Evolutionary conservation across 2,888 invertebrate species (phyloP), one percentile per base, ranked within the genome.

Genomic region (Chrysomela aeneicollis): DNA sequence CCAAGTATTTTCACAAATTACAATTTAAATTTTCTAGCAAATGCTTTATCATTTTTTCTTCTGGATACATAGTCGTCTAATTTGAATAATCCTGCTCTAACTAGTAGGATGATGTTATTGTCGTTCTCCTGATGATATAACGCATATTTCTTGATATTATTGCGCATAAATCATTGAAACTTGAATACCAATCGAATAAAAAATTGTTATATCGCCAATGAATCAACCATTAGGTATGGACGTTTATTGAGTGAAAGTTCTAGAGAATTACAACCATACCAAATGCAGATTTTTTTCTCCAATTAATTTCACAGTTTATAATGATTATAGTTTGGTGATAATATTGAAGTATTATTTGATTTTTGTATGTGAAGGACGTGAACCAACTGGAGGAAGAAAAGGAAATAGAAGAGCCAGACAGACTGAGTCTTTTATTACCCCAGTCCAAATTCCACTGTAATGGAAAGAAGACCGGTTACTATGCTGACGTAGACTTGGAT

Each of bases 331-430:
- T 26, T 26, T 26, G 4, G 4, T 42, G 5, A 55, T 53, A 17
- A 51, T n/a, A 22, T 21, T 26, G 26, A 26, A 26, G 6, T 26
- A 26, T 26, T 1, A 2, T 54, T 47, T 57, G n/a, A 15, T 68
- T 59, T 26, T 49, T 67, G 70, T n/a, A n/a, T n/a, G n/a, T n/a
- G n/a, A 61, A 64, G 10, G 64, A 51, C 6, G n/a, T 42, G n/a
- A 71, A 71, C 49, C 62, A 70, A 61, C 30, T 71, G 19, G 72
- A 71, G 51, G 71, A 90, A 70, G 88, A 89, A 73, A 89, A 92
- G 71, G 92, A 93, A 79, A 90, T 91, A 76, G 92, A 93, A 75
- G 92, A 94, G 76, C 95, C 95, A 0, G 95, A 95, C 83, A 89
- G 94, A 73, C 86, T 95, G 17, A 88, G 90, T 12, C 82, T 89